Evolutionary conservation across 2,888 invertebrate species (phyloP), one percentile per base, ranked within the genome.

Genomic region (Chloroclystis v-ata): DNA sequence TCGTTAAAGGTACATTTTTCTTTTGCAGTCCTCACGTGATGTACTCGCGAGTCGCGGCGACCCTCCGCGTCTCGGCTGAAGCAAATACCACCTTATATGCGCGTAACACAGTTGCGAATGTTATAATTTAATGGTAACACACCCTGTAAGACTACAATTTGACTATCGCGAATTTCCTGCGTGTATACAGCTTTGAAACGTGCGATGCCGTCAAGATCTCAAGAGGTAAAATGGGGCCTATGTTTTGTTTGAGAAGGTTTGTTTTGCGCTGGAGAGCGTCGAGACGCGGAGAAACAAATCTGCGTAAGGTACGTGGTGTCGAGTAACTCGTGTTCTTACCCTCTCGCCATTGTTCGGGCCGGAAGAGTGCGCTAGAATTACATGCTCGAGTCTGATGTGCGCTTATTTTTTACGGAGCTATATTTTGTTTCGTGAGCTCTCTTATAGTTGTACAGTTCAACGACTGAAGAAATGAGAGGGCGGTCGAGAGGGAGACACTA

Each of bases 341-440:
- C 87, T 85, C 86, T 80, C 84, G 82, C 80, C 81, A 86, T 87
- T 87, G 87, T 87, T 83, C 82, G 79, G 74, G 79, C 81, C 87
- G 87, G 87, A 87, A 87, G 87, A 85, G 85, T 82, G 80, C 83
- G 85, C 87, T 87, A 87, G 86, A 87, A 87, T 87, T 87, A 87
- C 87, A 87, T 84, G 86, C 86, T 86, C 78, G 73, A 86, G 77
- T 81, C 84, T 87, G 86, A 87, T 87, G 86, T 78, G 83, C 84
- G 87, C 87, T 86, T 87, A 87, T 86, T 87, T 87, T 86, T 87
- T 86, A 86, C 83, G 78, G 75, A 71, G 79, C 75, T 81, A 85
- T 86, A 86, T 84, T 85, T 81, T 82, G 79, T 85, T 86, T 73
- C 75, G 74, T 72, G 72, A 74, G 71, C 66, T 75, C 74, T 69